Evolutionary conservation across 2,797 vertebrate genomes (phyloP), one percentile per base, ranked within the genome.

Genomic region (Phoeniculus purpureus): DNA sequence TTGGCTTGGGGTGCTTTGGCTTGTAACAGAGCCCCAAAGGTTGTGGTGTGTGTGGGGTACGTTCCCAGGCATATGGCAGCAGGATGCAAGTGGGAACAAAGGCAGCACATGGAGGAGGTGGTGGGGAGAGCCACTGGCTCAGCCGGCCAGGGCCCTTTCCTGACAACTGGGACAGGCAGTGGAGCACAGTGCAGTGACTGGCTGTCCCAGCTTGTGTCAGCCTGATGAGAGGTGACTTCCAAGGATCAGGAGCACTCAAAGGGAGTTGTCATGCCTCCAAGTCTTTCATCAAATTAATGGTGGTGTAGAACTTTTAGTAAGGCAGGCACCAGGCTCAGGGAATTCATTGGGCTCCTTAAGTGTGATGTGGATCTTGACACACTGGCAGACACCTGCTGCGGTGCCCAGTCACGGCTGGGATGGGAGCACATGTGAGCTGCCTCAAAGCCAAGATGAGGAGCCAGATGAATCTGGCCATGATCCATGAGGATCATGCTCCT

Each of bases 401-500:
- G 55, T 31, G 13, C 19, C 54, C 0, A 0, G 2, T 15, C 11
- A 4, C 6, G 9, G 10, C 67, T 50, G 55, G 75, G 15, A 11
- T 40, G 27, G 50, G 29, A 78, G 18, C 59, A 31, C 7, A 2
- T 1, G 0, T 2, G 26, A 48, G 22, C 15, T 74, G 16, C 60
- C 58, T 85, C 18, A 61, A 16, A 65, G 37, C 3, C 0, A 18
- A 43, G n/a, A 47, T 71, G 23, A 29, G 64, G 64, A 72, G 6
- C 34, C 0, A 0, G 3, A 7, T 37, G 12, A 43, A 59, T 26
- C 56, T 76, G 79, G n/a, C 47, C 1, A 0, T 19, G 47, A 18
- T 55, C 45, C 32, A 76, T 40, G n/a, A n/a, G 27, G 43, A 31
- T 64, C 51, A 20, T 72, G 12, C 43, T 72, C 32, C 26, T n/a